Conservation (phyloP, 2,113 vertebrate species). For the Campylomormyrus numenius region DNA sequence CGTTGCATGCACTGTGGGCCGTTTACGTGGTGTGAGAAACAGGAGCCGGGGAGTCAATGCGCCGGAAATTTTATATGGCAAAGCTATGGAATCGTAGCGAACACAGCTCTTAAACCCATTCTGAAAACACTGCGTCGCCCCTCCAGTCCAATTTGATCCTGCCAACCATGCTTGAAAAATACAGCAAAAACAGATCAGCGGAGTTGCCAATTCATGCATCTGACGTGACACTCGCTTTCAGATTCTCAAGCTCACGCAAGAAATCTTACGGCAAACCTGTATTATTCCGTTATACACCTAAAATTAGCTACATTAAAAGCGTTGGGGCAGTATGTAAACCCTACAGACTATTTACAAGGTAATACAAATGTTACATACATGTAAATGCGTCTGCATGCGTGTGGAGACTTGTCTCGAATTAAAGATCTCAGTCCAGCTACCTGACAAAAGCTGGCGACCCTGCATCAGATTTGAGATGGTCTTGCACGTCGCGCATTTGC, state of each 20-base stretch:
- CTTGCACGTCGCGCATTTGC: not conserved
- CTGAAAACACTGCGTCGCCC: not conserved
- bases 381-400: too few species aligned
- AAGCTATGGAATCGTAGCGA: not conserved
- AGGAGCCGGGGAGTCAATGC: not conserved
- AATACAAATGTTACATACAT: not conserved
- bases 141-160: not conserved
- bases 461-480: not conserved
- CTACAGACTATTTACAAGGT: not conserved
- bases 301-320: not conserved
- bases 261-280: not conserved
- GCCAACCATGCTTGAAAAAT: not conserved
- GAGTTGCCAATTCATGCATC: not conserved
- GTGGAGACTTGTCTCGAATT: too few species aligned
- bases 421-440: too few species aligned
- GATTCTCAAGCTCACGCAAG: not conserved
- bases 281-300: not conserved
- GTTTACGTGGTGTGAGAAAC: not conserved
- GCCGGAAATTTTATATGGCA: not conserved
- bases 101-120: not conserved
- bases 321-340: not conserved
- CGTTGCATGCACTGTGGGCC: not conserved
- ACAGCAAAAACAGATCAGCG: not conserved
- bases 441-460: too few species aligned
- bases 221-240: not conserved